Conservation (phyloP, 2,113 vertebrate species). For the Alethe castanea region DNA sequence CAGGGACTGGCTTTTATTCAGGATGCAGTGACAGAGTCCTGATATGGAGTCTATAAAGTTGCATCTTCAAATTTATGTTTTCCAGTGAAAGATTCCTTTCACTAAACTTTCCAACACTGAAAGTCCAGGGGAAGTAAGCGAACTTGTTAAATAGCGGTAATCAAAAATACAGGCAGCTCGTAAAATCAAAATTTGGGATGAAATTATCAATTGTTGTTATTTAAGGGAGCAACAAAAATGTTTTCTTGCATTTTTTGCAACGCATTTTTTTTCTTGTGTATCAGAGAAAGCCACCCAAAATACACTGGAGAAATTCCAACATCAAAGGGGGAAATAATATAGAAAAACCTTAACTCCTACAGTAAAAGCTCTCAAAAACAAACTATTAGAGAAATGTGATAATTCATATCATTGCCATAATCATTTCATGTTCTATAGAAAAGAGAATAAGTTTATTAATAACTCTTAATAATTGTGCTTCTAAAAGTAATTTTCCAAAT, state of each 20-base stretch:
- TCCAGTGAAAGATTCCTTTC: neutral
- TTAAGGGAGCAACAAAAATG: neutral
- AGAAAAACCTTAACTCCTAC: neutral
- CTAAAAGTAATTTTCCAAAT: neutral
- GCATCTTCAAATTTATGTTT: neutral
- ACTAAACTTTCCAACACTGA: neutral
- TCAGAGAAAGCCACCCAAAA: neutral
- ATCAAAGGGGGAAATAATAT: neutral
- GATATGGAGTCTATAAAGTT: neutral
- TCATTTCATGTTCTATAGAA: neutral
- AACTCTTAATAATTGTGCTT: neutral
- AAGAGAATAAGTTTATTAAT: neutral
- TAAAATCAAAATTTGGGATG: neutral
- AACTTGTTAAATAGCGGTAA: neutral
- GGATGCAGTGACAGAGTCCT: neutral
- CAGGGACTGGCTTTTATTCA: neutral
- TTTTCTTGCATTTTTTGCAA: neutral
- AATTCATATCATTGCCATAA: neutral
- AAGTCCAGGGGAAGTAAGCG: neutral
- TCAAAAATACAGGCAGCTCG: neutral
- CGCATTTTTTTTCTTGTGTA: rapidly evolving
- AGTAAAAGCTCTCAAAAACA: neutral
- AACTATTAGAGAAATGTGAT: neutral
- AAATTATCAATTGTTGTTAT: neutral
- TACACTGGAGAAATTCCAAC: neutral